phyloP scores from a whole-genome alignment of 92 coral and sea anemone species.

The Porites rus region DNA sequence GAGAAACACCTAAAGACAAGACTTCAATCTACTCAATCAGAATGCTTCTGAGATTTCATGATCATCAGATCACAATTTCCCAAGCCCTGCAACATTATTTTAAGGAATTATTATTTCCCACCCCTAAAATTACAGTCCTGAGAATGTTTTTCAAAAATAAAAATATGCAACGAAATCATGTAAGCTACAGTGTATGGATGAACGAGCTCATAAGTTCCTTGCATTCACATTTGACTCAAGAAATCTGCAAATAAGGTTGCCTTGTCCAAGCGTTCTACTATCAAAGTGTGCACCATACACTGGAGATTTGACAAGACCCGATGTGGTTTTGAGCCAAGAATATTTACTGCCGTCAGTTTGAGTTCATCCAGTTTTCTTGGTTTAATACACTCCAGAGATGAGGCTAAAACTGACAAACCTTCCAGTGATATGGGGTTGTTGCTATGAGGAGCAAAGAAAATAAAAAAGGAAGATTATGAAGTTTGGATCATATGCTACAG shows the following conservation, averaged over 20 bases:
- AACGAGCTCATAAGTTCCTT: too few relatives aligned
- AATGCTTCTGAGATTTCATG: background rate
- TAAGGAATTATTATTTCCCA: too few relatives aligned
- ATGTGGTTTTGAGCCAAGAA: background rate
- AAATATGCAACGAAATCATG: too few relatives aligned
- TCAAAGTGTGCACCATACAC: slow-evolving; percentile 6
- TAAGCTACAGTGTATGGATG: too few relatives aligned
- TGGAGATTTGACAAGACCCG: slow-evolving; percentile 10
- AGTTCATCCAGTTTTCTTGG: slow-evolving; percentile 47
- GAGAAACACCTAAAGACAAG: too few relatives aligned
- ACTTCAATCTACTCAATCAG: background rate
- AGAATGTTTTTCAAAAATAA: too few relatives aligned
- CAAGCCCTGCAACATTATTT: background rate
- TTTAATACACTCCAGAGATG: slow-evolving; percentile 16
- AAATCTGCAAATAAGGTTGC: slow-evolving; percentile 50
- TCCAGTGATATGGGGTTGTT: slow-evolving; percentile 24
- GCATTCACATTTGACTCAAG: slow-evolving; percentile 39
- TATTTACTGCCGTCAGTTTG: slow-evolving; percentile 13
- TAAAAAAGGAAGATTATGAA: background rate
- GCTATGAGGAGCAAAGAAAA: background rate
- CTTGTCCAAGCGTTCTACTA: slow-evolving; percentile 23
- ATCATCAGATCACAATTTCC: background rate
- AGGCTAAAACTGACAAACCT: slow-evolving; percentile 30
- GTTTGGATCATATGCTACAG: background rate
- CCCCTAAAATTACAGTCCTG: too few relatives aligned